Base-by-base conservation (phyloP, 2,113 vertebrate species). In the Lagopus leucura region DNA sequence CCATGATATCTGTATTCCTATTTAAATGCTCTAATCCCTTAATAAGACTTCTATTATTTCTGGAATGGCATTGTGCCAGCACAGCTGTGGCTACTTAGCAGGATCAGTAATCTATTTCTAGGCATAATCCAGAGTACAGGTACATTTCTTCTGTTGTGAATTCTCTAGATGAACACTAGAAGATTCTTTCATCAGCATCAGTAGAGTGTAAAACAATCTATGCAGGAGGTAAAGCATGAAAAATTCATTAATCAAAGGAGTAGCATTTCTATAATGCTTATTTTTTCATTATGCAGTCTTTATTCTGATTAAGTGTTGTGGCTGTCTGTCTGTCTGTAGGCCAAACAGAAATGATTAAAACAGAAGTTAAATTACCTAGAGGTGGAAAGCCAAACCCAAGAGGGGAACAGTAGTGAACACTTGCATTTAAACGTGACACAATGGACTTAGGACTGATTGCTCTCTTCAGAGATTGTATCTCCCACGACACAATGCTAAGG, bases 21-120 rank as follows among this genome's bases (percentile, higher is more conserved):
- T 72, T 83, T 64, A 73, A 72, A 81, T 65, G 36, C 73, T 73
- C 58, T 88, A 81, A 95, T 86, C 63, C 57, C 50, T 92, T 92
- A 67, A 78, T 55, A 24, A 67, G 70, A 64, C 8, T 84, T 78
- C 55, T 73, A 8, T 85, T 93, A 89, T 69, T 89, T 94, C 80
- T 86, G 80, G 65, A 92, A 69, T 36, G 79, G 52, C 66, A 67
- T 16, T 65, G 19, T 61, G 69, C 54, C 65, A 82, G 58, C 32
- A 71, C 8, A 89, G 63, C 22, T 76, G 34, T 72, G 65, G 79
- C 52, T 83, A 87, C 52, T 94, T 92, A 93, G 75, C 38, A 47
- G 0, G 45, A 92, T 0, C 69, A 45, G 60, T 43, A 63, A 86
- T 61, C 61, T 94, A 82, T 78, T 90, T 91, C 77, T 82, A 90